These are phyloP conservation scores for Cryptotis parvus DNA, from an alignment of 2,113 vertebrate genomes.

Conservation along the genomic window DNA sequence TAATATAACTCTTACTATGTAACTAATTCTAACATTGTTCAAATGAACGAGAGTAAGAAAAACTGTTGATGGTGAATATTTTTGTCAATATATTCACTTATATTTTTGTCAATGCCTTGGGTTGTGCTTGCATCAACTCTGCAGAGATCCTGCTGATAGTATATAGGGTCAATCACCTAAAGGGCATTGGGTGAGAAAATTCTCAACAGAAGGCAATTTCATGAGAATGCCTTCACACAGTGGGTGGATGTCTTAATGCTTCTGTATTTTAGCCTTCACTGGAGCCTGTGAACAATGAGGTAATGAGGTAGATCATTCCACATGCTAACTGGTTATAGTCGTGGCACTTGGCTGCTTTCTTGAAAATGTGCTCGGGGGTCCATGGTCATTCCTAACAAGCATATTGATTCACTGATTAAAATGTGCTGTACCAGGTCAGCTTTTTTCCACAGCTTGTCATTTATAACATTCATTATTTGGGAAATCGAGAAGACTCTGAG, in stretches of 20 bases:
- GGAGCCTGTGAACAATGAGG: not conserved
- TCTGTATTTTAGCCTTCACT: not conserved
- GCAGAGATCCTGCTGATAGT: not conserved
- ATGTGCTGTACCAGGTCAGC: conserved; percentile 34
- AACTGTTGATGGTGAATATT: not conserved
- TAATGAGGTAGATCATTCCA: not conserved
- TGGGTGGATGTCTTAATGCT: not conserved
- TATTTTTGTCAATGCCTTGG: not conserved
- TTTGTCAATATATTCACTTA: not conserved
- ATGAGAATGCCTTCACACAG: not conserved
- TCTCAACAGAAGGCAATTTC: not conserved
- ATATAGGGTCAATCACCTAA: not conserved
- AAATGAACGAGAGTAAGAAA: not conserved
- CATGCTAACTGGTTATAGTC: not conserved
- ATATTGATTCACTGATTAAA: conserved; percentile 54
- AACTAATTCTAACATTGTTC: not conserved
- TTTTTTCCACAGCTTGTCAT: conserved; percentile 38
- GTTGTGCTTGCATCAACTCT: not conserved
- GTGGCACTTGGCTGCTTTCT: not conserved
- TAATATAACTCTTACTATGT: not conserved
- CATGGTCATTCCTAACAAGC: not conserved
- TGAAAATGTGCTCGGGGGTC: not conserved
- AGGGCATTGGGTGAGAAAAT: not conserved
- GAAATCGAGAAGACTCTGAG: conserved; percentile 39
- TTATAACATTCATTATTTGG: conserved; percentile 49